phyloP scores from a whole-genome alignment of 2,888 invertebrate species.

The Napeogenes sylphis region DNA sequence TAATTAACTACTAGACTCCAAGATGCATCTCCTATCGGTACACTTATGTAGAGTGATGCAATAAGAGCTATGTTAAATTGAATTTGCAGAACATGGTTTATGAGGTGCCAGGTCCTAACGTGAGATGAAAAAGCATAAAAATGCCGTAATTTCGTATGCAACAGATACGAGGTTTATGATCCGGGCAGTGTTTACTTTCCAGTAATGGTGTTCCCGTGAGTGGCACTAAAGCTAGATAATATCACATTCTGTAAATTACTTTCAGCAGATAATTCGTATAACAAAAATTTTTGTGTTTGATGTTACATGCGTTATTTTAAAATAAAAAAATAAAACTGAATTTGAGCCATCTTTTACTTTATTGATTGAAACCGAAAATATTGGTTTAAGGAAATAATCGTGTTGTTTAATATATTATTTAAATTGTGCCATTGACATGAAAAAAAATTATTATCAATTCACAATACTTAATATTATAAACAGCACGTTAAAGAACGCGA shows the following conservation, averaged over 20 bases:
- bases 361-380: too few species aligned
- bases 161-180: conserved; percentile 58
- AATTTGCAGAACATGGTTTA: conserved; percentile 59
- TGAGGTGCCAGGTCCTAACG: conserved; percentile 51
- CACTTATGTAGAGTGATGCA: conserved; percentile 50
- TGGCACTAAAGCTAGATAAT: conserved; percentile 26
- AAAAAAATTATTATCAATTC: too few species aligned
- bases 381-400: too few species aligned
- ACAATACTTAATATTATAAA: conserved; percentile 4
- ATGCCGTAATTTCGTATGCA: conserved; percentile 63
- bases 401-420: too few species aligned
- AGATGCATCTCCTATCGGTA: conserved; percentile 17
- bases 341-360: background rate
- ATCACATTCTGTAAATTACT: conserved; percentile 6
- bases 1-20: conserved; percentile 19
- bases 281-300: background rate
- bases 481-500: background rate
- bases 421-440: too few species aligned
- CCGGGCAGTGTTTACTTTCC: conserved; percentile 28
- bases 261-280: background rate
- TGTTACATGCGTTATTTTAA: too few species aligned
- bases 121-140: conserved; percentile 59
- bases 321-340: background rate
- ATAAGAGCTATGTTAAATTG: conserved; percentile 62
- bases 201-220: conserved; percentile 25